Percentiles rank a stretch among this genome's conserved stretches.
These are phyloP conservation scores for Reticulitermes lucifugus DNA, from an alignment of 2,888 invertebrate species.

Conservation along the genomic window DNA sequence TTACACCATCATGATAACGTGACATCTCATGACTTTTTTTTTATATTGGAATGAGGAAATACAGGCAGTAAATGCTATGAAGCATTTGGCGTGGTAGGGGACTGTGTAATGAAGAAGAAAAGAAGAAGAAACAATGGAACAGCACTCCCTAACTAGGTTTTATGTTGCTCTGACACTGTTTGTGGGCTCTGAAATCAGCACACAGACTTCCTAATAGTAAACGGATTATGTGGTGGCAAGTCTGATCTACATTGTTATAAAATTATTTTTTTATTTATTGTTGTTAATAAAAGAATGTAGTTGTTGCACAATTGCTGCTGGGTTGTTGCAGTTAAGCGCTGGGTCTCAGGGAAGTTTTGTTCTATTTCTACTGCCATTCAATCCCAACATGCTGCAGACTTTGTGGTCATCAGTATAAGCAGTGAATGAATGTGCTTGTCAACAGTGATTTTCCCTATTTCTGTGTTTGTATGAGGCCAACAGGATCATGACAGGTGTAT, in stretches of 20 bases:
- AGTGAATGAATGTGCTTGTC: too few species aligned
- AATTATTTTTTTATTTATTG: background rate
- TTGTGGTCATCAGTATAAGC: too few species aligned
- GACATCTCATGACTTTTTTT: too few species aligned
- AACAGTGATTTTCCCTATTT: too few species aligned
- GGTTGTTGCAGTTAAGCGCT: background rate
- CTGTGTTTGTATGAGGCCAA: too few species aligned
- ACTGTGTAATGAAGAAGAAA: too few species aligned
- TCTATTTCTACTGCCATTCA: constrained; percentile 6
- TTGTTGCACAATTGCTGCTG: background rate
- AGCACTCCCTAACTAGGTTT: background rate
- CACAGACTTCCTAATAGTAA: background rate
- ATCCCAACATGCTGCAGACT: background rate
- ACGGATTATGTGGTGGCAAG: background rate
- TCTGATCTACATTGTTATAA: constrained; percentile 6
- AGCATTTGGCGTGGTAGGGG: too few species aligned
- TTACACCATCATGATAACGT: too few species aligned
- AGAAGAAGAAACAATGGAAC: too few species aligned
- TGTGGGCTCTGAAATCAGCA: background rate
- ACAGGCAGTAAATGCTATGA: too few species aligned
- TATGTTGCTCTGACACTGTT: background rate
- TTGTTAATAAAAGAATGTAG: background rate
- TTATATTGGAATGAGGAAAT: too few species aligned
- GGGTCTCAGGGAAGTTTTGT: constrained; percentile 4
- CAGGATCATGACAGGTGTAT: too few species aligned